phyloP scores from a whole-genome alignment of 2,888 invertebrate species.

The Corbicula japonica region DNA sequence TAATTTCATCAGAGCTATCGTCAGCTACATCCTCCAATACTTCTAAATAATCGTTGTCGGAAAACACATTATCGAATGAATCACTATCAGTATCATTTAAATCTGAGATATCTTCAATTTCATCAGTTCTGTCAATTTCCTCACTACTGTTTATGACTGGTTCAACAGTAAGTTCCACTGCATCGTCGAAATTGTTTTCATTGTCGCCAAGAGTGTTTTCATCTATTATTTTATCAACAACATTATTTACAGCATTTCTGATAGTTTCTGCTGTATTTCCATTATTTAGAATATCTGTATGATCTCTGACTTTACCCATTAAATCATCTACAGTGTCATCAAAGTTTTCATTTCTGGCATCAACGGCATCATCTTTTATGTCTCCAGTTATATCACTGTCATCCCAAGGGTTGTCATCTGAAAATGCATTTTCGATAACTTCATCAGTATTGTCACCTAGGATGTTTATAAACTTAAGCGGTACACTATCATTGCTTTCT shows the following conservation, averaged over 20 bases:
- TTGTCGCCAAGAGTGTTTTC: background rate
- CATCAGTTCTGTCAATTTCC: background rate
- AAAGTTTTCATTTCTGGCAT: background rate
- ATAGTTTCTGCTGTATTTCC: background rate
- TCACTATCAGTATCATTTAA: too few species aligned
- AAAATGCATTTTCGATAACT: too few species aligned
- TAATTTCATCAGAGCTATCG: too few species aligned
- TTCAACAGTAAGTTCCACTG: background rate
- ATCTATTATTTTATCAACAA: background rate
- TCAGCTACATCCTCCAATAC: background rate
- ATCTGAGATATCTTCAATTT: too few species aligned
- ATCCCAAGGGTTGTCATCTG: too few species aligned
- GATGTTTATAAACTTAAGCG: too few species aligned
- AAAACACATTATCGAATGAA: background rate
- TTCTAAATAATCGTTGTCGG: background rate
- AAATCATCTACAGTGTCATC: constrained; percentile 14
- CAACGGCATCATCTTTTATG: background rate
- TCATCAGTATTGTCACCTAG: too few species aligned
- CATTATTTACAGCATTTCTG: background rate
- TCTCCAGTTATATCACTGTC: background rate
- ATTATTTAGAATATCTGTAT: background rate
- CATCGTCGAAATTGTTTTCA: background rate
- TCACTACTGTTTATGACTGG: background rate
- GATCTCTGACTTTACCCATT: background rate
- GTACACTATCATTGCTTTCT: too few species aligned